phyloP scores from a whole-genome alignment of 2,113 vertebrate species.

The Dolichallabes microphthalmus region DNA sequence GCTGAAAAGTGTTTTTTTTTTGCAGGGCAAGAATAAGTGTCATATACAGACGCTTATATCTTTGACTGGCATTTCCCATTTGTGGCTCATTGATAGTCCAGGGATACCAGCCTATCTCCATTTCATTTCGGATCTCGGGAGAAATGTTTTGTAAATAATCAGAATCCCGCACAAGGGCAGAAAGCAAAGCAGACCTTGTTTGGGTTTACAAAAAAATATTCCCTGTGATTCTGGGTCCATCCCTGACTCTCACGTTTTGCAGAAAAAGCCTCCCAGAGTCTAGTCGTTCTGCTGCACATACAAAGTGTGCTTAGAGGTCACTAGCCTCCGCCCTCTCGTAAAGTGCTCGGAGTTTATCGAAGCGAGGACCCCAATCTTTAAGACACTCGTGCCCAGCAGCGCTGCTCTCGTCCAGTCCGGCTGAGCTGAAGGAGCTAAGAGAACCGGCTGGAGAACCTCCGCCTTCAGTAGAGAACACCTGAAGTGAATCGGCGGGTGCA shows the following conservation, averaged over 20 bases:
- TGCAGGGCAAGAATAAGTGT: constrained; percentile 29
- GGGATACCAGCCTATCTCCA: constrained; percentile 2
- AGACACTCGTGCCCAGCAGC: constrained; percentile 69
- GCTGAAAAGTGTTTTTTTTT: constrained; percentile 44
- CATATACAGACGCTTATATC: constrained; percentile 17
- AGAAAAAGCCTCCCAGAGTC: constrained; percentile 25
- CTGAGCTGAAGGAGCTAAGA: constrained; percentile 79
- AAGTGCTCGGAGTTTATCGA: constrained; percentile 79
- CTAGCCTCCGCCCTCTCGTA: constrained; percentile 74
- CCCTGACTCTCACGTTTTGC: constrained; percentile 25
- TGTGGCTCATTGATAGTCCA: constrained; percentile 52
- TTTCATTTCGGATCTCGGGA: constrained; percentile 22
- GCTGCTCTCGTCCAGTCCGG: constrained; percentile 65
- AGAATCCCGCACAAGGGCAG: constrained; percentile 39
- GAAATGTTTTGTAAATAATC: constrained; percentile 37
- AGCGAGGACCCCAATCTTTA: constrained; percentile 81
- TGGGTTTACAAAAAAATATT: background rate
- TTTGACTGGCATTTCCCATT: constrained; percentile 58
- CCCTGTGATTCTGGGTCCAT: constrained; percentile 33
- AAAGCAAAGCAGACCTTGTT: constrained; percentile 32
- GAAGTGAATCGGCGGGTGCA: constrained; percentile 73
- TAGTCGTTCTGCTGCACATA: constrained; percentile 10
- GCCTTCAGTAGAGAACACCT: constrained; percentile 81
- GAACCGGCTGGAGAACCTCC: constrained; percentile 74
- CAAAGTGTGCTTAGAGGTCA: constrained; percentile 65